Evolutionary conservation across 1,140 invertebrate species (phyloP), one percentile per base, ranked within the genome.

Genomic region (Drosophila ambigua): DNA sequence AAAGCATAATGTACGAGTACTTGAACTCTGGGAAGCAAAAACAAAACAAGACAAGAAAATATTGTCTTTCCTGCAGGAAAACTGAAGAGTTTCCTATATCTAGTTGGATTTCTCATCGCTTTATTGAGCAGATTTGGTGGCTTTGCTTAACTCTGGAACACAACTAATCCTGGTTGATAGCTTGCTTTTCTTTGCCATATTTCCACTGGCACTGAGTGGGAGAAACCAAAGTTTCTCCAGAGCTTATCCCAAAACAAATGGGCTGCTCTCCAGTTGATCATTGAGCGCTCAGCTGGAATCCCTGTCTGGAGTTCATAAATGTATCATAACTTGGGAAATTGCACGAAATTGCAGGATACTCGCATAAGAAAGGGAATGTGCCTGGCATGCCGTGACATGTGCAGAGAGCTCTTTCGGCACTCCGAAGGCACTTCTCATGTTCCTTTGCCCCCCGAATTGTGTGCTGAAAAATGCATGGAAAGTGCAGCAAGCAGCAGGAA

Each of bases 401-500:
- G 71, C 52, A 45, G 51, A 57, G 35, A 35, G 44, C 52, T 61
- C 49, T 45, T 35, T 51, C 41, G 53, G 48, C 72, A 67, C 73
- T 52, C 20, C 2, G 20, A 23, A 43, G 46, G 9, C 51, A 53
- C 54, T 75, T 20, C 13, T 44, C 39, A 16, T 28, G 8, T 57
- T 57, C 8, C 28, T 16, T 55, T 46, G 26, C 44, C 13, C 5
- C 51, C 64, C 24, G 68, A 69, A 69, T 51, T 46, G 24, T 51
- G 54, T 61, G 71, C 51, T 77, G 57, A 68, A 76, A 76, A 77
- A 76, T 77, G 72, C 72, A 76, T 76, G 73, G 49, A 61, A 61
- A 52, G 41, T 61, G 50, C 59, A 61, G 41, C 59, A 50, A 24
- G 39, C 51, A 61, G 57, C 73, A 62, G 51, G 64, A 52, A 51